Conservation (phyloP, 2,888 invertebrate genomes). For the Limnephilus auricula region DNA sequence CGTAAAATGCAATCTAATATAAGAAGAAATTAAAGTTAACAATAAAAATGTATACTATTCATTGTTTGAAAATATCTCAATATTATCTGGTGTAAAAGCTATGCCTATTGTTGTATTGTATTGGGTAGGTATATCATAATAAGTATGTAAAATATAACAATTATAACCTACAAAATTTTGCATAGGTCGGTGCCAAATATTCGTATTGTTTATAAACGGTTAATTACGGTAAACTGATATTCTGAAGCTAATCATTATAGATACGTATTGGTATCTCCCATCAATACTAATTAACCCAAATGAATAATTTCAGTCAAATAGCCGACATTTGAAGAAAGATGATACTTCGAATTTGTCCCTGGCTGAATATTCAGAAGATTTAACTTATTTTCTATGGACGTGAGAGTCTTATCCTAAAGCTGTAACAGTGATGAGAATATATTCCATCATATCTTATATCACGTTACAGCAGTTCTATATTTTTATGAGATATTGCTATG, state of each 20-base stretch:
- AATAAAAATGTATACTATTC: too few species aligned
- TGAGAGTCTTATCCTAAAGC: constrained; percentile 15
- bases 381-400: constrained; percentile 30
- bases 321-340: neutral
- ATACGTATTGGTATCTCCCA: neutral
- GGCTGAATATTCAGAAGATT: constrained; percentile 23
- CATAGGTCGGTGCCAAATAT: too few species aligned
- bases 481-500: neutral
- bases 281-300: neutral
- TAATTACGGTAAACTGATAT: too few species aligned
- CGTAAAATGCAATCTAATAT: too few species aligned
- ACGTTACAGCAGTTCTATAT: neutral
- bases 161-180: too few species aligned
- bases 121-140: too few species aligned
- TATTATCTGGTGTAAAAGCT: too few species aligned
- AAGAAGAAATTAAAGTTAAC: too few species aligned
- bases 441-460: neutral
- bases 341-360: neutral
- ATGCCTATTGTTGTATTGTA: too few species aligned
- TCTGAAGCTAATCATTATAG: neutral
- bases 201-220: too few species aligned
- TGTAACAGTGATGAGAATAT: neutral
- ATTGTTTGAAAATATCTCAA: too few species aligned
- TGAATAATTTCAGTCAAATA: neutral
- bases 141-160: too few species aligned